Percentiles rank a stretch among this genome's conserved stretches.
Evolutionary conservation across 2,113 vertebrate species (phyloP).

Genomic region (Donacobius atricapilla): DNA sequence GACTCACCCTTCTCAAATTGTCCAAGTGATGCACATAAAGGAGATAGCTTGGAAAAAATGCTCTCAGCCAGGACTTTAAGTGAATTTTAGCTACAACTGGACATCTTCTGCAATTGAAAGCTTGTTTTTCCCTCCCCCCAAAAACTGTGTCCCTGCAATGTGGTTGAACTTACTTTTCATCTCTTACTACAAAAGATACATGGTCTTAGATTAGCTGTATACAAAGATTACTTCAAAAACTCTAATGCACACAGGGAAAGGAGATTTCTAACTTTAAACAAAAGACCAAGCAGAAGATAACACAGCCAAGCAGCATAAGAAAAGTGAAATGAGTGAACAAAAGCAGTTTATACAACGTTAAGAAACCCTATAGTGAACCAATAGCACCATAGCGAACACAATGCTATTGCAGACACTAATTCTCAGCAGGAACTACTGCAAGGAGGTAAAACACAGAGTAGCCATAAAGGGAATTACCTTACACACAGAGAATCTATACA

Average conservation of each 20-base stretch:
- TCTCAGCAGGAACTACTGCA: background rate
- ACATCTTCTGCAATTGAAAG: background rate
- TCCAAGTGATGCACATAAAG: background rate
- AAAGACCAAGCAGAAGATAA: background rate
- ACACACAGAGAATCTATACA: constrained; percentile 60
- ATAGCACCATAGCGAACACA: background rate
- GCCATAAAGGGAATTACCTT: constrained; percentile 63
- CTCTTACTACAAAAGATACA: background rate
- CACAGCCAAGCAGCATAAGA: background rate
- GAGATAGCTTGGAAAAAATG: background rate
- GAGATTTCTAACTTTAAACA: background rate
- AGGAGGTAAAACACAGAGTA: constrained; percentile 27
- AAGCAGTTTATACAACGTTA: background rate
- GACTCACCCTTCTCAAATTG: background rate
- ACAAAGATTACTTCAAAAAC: background rate
- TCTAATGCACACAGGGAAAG: background rate
- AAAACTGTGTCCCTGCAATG: background rate
- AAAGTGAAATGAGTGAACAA: background rate
- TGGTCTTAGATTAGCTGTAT: background rate
- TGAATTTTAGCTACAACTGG: background rate
- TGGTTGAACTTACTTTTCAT: background rate
- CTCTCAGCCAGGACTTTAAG: background rate
- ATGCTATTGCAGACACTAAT: background rate
- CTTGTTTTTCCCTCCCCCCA: background rate
- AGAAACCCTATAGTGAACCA: constrained; percentile 1